phyloP scores from a whole-genome alignment of 2,113 vertebrate species.

The Lophotis ruficrista region DNA sequence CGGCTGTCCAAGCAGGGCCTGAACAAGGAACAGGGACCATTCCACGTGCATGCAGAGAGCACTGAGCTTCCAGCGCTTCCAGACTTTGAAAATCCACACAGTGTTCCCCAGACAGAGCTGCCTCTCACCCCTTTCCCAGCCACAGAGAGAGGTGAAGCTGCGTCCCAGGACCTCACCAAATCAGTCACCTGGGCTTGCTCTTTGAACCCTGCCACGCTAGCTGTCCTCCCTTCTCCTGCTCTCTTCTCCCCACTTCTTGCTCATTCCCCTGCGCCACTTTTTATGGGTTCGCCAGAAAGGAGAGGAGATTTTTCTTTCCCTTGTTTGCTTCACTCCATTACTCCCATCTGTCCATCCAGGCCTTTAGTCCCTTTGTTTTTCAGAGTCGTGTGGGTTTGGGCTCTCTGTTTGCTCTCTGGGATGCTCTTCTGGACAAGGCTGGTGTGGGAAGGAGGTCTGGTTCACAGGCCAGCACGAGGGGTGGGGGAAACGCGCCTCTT shows the following conservation, averaged over 20 bases:
- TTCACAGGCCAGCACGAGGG: neutral
- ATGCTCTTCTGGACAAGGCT: neutral
- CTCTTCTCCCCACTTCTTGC: slow-evolving; percentile 75
- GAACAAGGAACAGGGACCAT: neutral
- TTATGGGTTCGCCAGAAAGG: slow-evolving; percentile 76
- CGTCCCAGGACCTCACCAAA: neutral
- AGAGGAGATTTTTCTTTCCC: slow-evolving; percentile 76
- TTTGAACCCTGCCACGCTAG: slow-evolving; percentile 49
- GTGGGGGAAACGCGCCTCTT: slow-evolving; percentile 43
- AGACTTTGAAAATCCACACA: neutral
- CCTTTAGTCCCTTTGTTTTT: slow-evolving; percentile 15
- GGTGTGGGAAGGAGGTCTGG: neutral
- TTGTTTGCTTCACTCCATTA: slow-evolving; percentile 90
- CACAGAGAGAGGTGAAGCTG: neutral
- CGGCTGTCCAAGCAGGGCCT: neutral
- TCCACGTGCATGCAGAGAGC: neutral
- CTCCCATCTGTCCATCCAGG: slow-evolving; percentile 85
- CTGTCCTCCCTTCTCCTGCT: slow-evolving; percentile 63
- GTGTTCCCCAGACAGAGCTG: neutral
- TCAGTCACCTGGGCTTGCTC: neutral
- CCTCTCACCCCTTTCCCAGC: neutral
- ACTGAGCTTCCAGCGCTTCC: neutral
- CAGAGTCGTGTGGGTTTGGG: neutral
- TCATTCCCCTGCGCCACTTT: slow-evolving; percentile 76
- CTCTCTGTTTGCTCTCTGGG: neutral